Percentiles rank a stretch among this genome's conserved stretches.
phyloP scores from a whole-genome alignment of 2,113 vertebrate genomes.

The Microtus richardsoni region DNA sequence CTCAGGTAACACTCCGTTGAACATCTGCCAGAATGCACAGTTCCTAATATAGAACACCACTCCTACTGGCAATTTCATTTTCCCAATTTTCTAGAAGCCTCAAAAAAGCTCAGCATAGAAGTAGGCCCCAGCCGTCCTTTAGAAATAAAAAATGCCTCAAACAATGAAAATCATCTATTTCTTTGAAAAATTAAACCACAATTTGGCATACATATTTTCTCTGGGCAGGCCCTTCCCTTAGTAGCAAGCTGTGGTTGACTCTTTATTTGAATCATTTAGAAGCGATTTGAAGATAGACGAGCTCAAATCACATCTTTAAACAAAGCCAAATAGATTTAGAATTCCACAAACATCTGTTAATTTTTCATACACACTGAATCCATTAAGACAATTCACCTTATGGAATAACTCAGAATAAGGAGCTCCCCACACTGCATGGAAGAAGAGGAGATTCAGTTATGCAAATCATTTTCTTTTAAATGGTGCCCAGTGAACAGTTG shows the following conservation, averaged over 20 bases:
- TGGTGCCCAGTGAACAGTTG: conserved; percentile 45
- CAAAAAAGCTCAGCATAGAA: conserved; percentile 16
- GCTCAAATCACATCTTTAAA: conserved; percentile 78
- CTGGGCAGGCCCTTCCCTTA: conserved; percentile 49
- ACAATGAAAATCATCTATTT: conserved; percentile 67
- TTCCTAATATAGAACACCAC: conserved; percentile 69
- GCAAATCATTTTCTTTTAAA: conserved; percentile 71
- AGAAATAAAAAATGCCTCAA: conserved; percentile 58
- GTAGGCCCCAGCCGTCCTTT: neutral
- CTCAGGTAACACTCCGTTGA: conserved; percentile 70
- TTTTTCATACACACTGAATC: conserved; percentile 72
- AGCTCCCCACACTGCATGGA: neutral
- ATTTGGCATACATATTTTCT: conserved; percentile 29
- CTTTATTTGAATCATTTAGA: conserved; percentile 73
- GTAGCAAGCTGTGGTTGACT: conserved; percentile 55
- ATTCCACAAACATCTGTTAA: conserved; percentile 79
- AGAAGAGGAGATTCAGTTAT: conserved; percentile 70
- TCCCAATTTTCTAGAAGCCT: conserved; percentile 59
- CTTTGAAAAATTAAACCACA: conserved; percentile 69
- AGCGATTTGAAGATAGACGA: conserved; percentile 74
- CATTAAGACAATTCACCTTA: conserved; percentile 80
- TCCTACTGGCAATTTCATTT: conserved; percentile 56
- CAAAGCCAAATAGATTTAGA: conserved; percentile 75
- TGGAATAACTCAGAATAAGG: conserved; percentile 61
- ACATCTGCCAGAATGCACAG: conserved; percentile 56